Conservation (phyloP, 1,140 invertebrate genomes). For the Pinna nobilis region DNA sequence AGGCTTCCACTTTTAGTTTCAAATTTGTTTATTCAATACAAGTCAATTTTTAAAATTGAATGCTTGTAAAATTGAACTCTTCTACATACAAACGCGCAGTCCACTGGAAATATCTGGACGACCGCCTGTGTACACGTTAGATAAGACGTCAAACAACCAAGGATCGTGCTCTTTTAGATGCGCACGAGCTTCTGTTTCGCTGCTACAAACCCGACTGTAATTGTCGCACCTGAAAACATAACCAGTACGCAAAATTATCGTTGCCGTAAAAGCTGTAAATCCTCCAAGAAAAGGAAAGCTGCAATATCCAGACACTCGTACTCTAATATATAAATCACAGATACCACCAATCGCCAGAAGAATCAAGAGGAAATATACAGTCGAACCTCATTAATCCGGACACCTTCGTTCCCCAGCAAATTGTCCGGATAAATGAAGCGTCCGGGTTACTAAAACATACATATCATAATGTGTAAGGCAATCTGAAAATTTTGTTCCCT, state of each 20-base stretch:
- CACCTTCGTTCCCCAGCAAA: no score
- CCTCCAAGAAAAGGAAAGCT: neutral
- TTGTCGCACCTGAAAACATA: neutral
- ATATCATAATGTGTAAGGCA: neutral
- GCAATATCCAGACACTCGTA: neutral
- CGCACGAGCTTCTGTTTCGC: neutral
- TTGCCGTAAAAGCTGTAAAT: neutral
- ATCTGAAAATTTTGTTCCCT: no score
- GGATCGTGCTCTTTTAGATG: neutral
- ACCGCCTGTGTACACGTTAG: neutral
- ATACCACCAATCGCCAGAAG: no score
- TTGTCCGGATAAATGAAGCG: no score
- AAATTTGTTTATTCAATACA: no score
- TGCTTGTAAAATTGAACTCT: no score
- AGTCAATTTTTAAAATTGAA: no score
- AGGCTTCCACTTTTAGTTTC: no score
- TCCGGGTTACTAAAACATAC: no score
- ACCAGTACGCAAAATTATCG: neutral
- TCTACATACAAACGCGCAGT: neutral
- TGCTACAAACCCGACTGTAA: neutral
- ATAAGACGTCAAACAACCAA: neutral
- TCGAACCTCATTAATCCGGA: no score
- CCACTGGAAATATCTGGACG: neutral
- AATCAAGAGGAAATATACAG: no score
- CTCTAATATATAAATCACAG: neutral